Base-by-base conservation (phyloP, 2,888 invertebrate species). In the Diarsia rubi region DNA sequence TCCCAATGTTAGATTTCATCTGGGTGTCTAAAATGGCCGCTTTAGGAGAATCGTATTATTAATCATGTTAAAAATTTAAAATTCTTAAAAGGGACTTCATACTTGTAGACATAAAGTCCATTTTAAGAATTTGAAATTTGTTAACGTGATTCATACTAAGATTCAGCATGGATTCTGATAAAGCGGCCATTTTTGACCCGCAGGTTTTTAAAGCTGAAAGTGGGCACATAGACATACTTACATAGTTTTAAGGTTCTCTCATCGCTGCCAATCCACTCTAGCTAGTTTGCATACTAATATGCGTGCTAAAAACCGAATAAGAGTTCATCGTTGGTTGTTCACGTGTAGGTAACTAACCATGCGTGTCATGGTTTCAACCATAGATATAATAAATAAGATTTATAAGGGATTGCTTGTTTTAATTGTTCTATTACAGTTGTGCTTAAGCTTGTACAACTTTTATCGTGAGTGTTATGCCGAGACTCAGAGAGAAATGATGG, bases 401-500 rank as follows among this genome's bases (percentile, higher is more conserved):
- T 16, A 24, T 14, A 24, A 14, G 14, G 54, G 6, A 24, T 9
- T 5, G 21, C 11, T 31, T 19, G 0, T 54, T 57, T 4, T 54
- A 1, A 62, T 65, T 44, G 14, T 62, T 62, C 2, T 14, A 9
- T 52, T 70, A 11, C 69, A 96, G 96, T 81, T 94, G 66, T 96
- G 96, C 70, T 82, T 96, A 67, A 91, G 90, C 57, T 86, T 96
- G n/a, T 96, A 96, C 74, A 91, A 89, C 67, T 96, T 96, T 82
- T 96, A 96, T 78, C 94, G 96, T 31, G 94, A 94, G 71, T 96
- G 97, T 79, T 97, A 97, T 79, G 91, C 91, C 59, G 96, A 96
- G 84, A 98, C 98, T 24, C 98, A 98, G 87, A 97, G 97, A 81
- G 97, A 98, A 91, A 98, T 98, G 96, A 97, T 96, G 85, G 97